These are phyloP conservation scores for Coenonympha arcania DNA, from an alignment of 2,888 invertebrate genomes.

Conservation along the genomic window DNA sequence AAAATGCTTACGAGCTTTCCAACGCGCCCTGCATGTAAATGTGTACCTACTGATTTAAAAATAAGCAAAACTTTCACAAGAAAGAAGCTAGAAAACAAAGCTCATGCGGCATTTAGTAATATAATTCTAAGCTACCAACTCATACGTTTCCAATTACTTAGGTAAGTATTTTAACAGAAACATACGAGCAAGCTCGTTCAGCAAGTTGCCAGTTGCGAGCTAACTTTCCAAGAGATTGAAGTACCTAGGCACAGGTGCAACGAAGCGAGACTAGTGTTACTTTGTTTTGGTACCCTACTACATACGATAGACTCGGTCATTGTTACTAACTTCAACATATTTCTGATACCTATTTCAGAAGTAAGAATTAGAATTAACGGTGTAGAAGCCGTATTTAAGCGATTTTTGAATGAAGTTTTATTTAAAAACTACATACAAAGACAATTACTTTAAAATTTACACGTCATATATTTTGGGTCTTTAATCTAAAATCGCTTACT, in stretches of 20 bases:
- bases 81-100: not conserved
- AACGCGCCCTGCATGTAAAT: too few species aligned
- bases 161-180: conserved; percentile 1
- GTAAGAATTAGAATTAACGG: too few species aligned
- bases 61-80: not conserved
- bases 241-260: conserved; percentile 1
- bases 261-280: not conserved
- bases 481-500: too few species aligned
- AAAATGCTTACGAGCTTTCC: too few species aligned
- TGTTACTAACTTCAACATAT: not conserved
- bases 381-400: too few species aligned
- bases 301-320: not conserved
- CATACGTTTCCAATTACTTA: conserved; percentile 1
- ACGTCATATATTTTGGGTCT: too few species aligned
- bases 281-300: not conserved
- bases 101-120: not conserved
- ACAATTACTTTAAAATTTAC: too few species aligned
- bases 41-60: too few species aligned
- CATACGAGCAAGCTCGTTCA: not conserved
- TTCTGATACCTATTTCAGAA: too few species aligned
- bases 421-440: too few species aligned
- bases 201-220: not conserved
- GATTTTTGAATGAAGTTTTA: too few species aligned
- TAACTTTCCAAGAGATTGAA: conserved; percentile 4
- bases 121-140: not conserved